Evolutionary conservation across 2,797 vertebrate genomes (phyloP), one percentile per base, ranked within the genome.

Genomic region (Pipistrellus pygmaeus): DNA sequence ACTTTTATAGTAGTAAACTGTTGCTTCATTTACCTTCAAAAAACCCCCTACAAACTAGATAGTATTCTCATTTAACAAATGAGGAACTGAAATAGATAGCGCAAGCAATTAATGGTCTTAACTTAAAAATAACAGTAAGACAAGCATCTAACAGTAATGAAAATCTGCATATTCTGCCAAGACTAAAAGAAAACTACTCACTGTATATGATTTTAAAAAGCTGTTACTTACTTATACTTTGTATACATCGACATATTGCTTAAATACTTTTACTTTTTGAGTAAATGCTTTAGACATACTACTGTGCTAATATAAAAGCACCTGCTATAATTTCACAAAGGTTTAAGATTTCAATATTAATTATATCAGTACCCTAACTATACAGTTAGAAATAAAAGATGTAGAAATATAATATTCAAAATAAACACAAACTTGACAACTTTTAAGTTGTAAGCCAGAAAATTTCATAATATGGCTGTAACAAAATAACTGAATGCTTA

Each of bases 401-500:
- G 1, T n/a, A 87, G 35, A 69, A 86, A 82, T 35, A 77, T 2
- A 80, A 66, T 78, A 92, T 10, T 93, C n/a, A 87, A 68, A 85
- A 27, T 55, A 85, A 27, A 41, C 60, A 85, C 5, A 81, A 55
- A 66, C 14, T 77, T 7, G 11, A 41, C 35, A 90, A 21, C 38
- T 76, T 92, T 88, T 77, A 75, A 85, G 35, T 15, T 55, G 8
- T 55, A 71, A 84, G 38, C 30, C 66, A 93, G 38, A 94, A 90
- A 86, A n/a, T 89, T 88, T 78, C 76, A 21, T 48, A 76, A 55
- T 15, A 88, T 30, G 27, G 30, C 53, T 75, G 51, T 25, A 86
- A 90, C 12, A 66, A 95, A 57, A 87, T 44, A 85, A 95, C 6
- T 78, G 51, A 94, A 82, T 55, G 57, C 25, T 86, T 84, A 83